Evolutionary conservation across 2,113 vertebrate genomes (phyloP).

Genomic region (Telmatochromis brachygnathus): DNA sequence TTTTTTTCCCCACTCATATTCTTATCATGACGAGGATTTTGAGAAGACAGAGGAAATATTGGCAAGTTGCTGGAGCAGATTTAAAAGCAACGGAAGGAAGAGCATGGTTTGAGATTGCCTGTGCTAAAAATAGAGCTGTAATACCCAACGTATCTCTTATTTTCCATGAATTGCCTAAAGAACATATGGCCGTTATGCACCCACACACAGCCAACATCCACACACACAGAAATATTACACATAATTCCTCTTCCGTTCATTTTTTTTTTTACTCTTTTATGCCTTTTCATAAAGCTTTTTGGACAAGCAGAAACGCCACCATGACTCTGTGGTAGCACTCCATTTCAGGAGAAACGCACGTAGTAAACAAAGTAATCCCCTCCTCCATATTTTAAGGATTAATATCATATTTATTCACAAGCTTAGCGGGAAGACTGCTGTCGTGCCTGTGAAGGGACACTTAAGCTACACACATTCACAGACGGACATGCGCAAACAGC

Average conservation of each 20-base stretch:
- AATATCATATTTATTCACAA: slow-evolving; percentile 59
- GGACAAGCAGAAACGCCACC: slow-evolving; percentile 12
- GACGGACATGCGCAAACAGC: background rate
- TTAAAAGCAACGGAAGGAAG: slow-evolving; percentile 5
- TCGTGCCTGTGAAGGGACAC: background rate
- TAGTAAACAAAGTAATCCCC: slow-evolving; percentile 55
- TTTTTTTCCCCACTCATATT: background rate
- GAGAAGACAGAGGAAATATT: slow-evolving; percentile 24
- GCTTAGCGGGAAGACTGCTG: slow-evolving; percentile 23
- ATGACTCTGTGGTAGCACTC: slow-evolving; percentile 7
- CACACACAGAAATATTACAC: background rate
- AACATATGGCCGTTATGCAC: slow-evolving; percentile 10
- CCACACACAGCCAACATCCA: background rate
- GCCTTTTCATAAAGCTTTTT: slow-evolving; percentile 3
- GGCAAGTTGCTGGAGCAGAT: slow-evolving; percentile 13
- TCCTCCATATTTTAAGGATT: slow-evolving; percentile 57
- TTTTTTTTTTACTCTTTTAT: background rate
- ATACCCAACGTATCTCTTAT: background rate
- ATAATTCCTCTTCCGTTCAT: background rate
- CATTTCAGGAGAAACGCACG: slow-evolving; percentile 9
- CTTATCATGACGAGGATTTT: slow-evolving; percentile 37
- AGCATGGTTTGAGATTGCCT: background rate
- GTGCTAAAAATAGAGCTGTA: slow-evolving; percentile 39
- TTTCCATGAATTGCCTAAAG: slow-evolving; percentile 21
- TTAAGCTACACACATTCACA: background rate